phyloP scores from a whole-genome alignment of 2,113 vertebrate genomes.

The Vidua macroura region DNA sequence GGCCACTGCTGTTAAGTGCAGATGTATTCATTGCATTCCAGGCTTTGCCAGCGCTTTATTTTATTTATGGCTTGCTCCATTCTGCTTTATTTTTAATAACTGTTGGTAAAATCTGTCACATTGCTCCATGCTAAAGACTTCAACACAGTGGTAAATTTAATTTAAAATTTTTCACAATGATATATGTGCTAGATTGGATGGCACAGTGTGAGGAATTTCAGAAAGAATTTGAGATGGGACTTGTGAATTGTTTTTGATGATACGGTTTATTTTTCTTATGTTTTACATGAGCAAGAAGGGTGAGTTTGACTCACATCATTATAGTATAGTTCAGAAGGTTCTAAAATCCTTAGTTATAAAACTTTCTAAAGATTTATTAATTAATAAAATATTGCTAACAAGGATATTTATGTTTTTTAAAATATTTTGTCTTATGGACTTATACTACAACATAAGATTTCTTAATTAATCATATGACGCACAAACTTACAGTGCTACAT shows the following conservation, averaged over 20 bases:
- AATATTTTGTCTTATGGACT: neutral
- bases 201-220: neutral
- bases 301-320: neutral
- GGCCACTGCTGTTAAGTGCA: neutral
- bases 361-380: neutral
- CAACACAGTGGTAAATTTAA: neutral
- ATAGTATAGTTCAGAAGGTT: neutral
- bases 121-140: neutral
- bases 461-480: neutral
- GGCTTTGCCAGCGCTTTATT: neutral
- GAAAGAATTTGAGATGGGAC: neutral
- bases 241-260: neutral
- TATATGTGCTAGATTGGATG: neutral
- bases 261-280: neutral
- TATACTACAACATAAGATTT: neutral
- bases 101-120: neutral
- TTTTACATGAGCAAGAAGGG: neutral
- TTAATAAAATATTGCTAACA: neutral
- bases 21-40: constrained; percentile 25
- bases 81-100: constrained; percentile 9
- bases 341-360: neutral
- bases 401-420: neutral
- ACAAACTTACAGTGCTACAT: neutral
- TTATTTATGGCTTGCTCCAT: constrained; percentile 31
- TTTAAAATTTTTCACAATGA: neutral